These are phyloP conservation scores for Copidosoma aretas DNA, from an alignment of 2,888 invertebrate species.

Conservation along the genomic window DNA sequence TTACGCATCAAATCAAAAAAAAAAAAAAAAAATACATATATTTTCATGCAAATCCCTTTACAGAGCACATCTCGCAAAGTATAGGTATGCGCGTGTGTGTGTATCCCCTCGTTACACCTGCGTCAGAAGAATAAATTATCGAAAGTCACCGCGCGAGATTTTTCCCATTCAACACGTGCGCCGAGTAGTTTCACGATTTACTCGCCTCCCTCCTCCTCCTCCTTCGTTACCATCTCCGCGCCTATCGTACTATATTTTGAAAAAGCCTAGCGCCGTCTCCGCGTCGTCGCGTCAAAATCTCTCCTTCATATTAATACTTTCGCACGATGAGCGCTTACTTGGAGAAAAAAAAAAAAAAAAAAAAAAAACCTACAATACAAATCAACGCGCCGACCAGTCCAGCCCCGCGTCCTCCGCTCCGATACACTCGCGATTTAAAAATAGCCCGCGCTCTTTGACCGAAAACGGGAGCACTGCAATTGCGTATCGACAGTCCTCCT, in stretches of 20 bases:
- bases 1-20: too few relatives aligned
- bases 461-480: neutral
- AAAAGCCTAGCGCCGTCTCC: too few relatives aligned
- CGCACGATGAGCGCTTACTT: too few relatives aligned
- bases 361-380: too few relatives aligned
- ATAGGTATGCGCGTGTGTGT: too few relatives aligned
- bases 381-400: too few relatives aligned
- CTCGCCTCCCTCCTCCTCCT: neutral
- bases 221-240: too few relatives aligned
- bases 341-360: too few relatives aligned
- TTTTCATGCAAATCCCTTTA: conserved; percentile 28
- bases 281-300: too few relatives aligned
- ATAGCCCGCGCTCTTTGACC: conserved; percentile 12
- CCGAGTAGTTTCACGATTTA: neutral
- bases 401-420: neutral
- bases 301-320: too few relatives aligned
- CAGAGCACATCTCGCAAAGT: neutral
- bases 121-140: conserved; percentile 30
- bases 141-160: conserved; percentile 25
- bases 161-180: conserved; percentile 10
- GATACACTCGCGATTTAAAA: neutral
- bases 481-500: too few relatives aligned
- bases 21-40: conserved; percentile 9
- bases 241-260: too few relatives aligned
- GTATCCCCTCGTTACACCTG: conserved; percentile 1